A percentile compares a stretch with the other conserved stretches of the same genome.
Evolutionary conservation across 1,140 invertebrate genomes (phyloP).

Genomic region (Neodiprion pinetum): DNA sequence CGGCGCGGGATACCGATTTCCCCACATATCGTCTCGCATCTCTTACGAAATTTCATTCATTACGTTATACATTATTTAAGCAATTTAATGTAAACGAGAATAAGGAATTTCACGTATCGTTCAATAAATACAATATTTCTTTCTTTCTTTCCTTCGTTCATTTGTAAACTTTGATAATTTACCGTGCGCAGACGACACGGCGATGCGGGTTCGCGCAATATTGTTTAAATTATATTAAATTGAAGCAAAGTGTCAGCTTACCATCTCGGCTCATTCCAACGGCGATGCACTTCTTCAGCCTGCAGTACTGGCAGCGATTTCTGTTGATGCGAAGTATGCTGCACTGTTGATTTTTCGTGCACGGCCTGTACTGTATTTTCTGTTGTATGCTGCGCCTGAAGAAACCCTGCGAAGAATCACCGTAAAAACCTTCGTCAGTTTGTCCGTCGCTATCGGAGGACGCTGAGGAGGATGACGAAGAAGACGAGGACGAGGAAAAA

Average conservation of each 20-base stretch:
- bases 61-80: slow-evolving; percentile 3
- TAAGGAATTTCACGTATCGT: neutral
- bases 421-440: slow-evolving; percentile 58
- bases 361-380: slow-evolving; percentile 97
- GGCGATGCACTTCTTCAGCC: slow-evolving; percentile 97
- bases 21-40: neutral
- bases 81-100: neutral
- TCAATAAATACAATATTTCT: neutral
- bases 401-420: slow-evolving; percentile 76
- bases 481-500: slow-evolving; percentile 10
- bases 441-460: slow-evolving; percentile 53
- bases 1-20: neutral
- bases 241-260: slow-evolving; percentile 62
- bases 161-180: neutral
- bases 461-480: slow-evolving; percentile 54
- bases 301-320: slow-evolving; percentile 96
- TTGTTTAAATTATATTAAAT: too few species aligned
- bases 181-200: too few species aligned
- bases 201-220: slow-evolving; percentile 3
- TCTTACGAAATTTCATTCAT: neutral
- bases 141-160: slow-evolving; percentile 1
- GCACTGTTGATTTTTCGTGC: slow-evolving; percentile 98
- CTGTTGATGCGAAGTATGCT: slow-evolving; percentile 95
- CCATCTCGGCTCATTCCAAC: slow-evolving; percentile 99
- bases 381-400: slow-evolving; percentile 93